Percentiles rank a stretch among this genome's conserved stretches.
Conservation (phyloP, 2,113 vertebrate species). For the Colinus virginianus region DNA sequence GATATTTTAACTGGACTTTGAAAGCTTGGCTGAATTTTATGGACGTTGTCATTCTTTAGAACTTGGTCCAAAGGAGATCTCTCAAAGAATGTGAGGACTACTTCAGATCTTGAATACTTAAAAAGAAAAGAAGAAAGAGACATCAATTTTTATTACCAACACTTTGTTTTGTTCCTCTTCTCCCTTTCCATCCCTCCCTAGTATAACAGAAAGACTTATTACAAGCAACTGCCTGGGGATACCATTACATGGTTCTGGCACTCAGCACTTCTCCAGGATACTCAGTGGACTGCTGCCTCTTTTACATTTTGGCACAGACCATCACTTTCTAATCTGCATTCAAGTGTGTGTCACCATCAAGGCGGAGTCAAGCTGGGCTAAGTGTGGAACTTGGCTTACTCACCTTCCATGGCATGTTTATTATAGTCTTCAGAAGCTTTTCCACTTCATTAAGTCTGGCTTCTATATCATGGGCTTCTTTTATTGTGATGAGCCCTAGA, state of each 20-base stretch:
- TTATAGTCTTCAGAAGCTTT: constrained; percentile 89
- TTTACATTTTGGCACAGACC: not conserved
- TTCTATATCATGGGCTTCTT: constrained; percentile 94
- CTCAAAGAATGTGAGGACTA: constrained; percentile 97
- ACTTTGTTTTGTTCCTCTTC: not conserved
- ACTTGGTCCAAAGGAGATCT: constrained; percentile 95
- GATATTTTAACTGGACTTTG: constrained; percentile 95
- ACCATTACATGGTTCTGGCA: not conserved
- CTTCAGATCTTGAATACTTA: constrained; percentile 96
- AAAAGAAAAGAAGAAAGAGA: constrained; percentile 27
- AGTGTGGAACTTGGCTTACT: constrained; percentile 27
- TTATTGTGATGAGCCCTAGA: constrained; percentile 92
- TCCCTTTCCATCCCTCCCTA: not conserved
- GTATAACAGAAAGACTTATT: not conserved
- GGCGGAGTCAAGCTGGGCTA: not conserved
- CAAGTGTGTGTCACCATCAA: not conserved
- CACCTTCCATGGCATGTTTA: constrained; percentile 95
- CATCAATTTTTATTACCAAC: not conserved
- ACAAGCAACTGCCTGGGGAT: not conserved
- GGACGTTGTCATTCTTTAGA: constrained; percentile 92
- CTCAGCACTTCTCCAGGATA: not conserved
- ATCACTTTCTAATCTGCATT: not conserved
- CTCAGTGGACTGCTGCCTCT: not conserved
- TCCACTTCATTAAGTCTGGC: constrained; percentile 94
- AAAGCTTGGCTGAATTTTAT: constrained; percentile 94